A percentile compares a stretch with the other conserved stretches of the same genome.
phyloP scores from a whole-genome alignment of 53 echinoderm and acorn worm species.

The Paracentrotus lividus region DNA sequence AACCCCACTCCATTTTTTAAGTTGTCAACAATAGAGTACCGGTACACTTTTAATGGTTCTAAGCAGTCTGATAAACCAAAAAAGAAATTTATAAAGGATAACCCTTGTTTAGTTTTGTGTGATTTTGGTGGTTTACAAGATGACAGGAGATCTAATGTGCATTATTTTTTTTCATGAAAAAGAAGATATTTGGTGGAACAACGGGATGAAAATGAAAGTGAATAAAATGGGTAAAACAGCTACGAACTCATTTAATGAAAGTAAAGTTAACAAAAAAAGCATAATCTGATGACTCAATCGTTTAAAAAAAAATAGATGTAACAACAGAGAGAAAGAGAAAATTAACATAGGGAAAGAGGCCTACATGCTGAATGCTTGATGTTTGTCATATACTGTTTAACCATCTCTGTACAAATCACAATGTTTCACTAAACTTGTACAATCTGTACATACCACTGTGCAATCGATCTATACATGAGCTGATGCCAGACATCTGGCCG shows the following conservation, averaged over 20 bases:
- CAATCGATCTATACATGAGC: neutral
- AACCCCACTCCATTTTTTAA: no score
- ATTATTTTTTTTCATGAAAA: neutral
- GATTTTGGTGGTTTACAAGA: no score
- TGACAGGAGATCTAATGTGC: neutral
- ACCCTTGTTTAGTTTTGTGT: no score
- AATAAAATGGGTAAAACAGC: neutral
- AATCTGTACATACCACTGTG: conserved; percentile 24
- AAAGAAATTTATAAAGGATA: no score
- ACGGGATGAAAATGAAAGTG: neutral
- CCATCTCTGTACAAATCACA: conserved; percentile 28
- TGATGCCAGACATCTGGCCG: neutral
- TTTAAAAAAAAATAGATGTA: neutral
- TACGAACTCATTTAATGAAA: neutral
- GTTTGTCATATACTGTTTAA: neutral
- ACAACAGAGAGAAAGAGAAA: neutral
- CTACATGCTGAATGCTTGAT: neutral
- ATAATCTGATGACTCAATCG: neutral
- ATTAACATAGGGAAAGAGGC: neutral
- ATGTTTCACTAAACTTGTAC: conserved; percentile 1
- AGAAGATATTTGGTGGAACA: neutral
- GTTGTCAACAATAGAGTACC: no score
- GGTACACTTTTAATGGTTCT: no score
- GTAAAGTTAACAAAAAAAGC: neutral
- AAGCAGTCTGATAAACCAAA: no score